Evolutionary conservation across 2,797 vertebrate species (phyloP).

Genomic region (Clarias pachynema): DNA sequence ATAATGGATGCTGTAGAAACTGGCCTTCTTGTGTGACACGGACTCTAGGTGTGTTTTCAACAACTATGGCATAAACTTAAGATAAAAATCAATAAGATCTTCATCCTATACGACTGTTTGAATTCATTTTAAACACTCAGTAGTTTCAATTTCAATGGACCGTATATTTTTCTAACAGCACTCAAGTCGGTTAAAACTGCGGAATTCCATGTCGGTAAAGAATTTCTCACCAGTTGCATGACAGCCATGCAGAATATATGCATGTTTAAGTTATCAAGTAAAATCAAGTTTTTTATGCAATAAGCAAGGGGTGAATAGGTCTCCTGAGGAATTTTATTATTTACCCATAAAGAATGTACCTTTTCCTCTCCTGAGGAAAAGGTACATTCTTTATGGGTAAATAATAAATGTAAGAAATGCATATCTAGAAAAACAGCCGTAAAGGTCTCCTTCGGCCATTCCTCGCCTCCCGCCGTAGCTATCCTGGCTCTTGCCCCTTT

Average conservation of each 20-base stretch:
- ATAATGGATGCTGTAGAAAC: conserved; percentile 9
- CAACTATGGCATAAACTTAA: not conserved
- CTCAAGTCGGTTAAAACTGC: not conserved
- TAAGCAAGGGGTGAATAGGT: conserved; percentile 47
- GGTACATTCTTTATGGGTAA: conserved; percentile 53
- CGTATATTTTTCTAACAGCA: conserved; percentile 5
- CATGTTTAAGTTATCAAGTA: not conserved
- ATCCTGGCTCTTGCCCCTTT: conserved; percentile 48
- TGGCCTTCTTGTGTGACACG: not conserved
- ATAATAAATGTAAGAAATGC: conserved; percentile 61
- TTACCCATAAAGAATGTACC: too few species aligned
- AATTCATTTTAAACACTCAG: not conserved
- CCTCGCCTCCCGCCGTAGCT: conserved; percentile 54
- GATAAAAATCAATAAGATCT: not conserved
- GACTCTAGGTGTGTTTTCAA: not conserved
- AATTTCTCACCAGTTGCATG: not conserved
- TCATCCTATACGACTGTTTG: not conserved
- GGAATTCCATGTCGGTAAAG: not conserved
- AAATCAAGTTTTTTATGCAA: conserved; percentile 43
- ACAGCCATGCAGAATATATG: not conserved
- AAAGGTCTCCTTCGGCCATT: conserved; percentile 50
- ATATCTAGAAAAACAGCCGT: conserved; percentile 56
- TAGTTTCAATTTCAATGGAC: not conserved
- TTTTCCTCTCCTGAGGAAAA: conserved; percentile 52
- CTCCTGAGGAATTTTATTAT: conserved; percentile 53